Base-by-base conservation (phyloP, 2,888 invertebrate genomes). In the Tenodera sinensis region DNA sequence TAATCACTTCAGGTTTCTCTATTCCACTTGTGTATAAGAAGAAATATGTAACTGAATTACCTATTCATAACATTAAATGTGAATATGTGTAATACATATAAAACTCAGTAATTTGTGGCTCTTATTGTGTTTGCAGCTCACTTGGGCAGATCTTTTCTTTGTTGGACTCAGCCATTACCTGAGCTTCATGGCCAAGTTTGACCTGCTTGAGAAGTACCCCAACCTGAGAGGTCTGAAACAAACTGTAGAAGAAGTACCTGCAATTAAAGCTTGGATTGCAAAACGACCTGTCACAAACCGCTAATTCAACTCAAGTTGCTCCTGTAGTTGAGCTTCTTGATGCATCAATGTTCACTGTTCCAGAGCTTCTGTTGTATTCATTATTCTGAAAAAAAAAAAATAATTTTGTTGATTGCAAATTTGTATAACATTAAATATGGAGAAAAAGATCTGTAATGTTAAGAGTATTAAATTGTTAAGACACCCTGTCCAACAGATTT, bases 111-210 rank as follows among this genome's bases (percentile, higher is more conserved):
- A 20, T 88, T n/a, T 30, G 25, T 8, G 85, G 8, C 84, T 84
- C 90, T 4, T 30, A 4, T 90, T 90, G 20, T 30, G 90, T 90
- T 91, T 93, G 90, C 91, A 95, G 95, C 93, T 96, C 28, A 95
- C 95, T 47, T 96, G 96, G 96, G 96, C 96, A 88, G 96, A 96
- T 92, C 91, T 96, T 25, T 94, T 94, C 90, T 95, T 96, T 91
- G 95, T 95, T 88, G 95, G 94, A 89, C 93, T 95, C 91, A 93
- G 95, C 91, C 95, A 95, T 91, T 95, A 95, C 92, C 92, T 96
- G 91, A 95, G 95, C 92, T 94, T 93, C 91, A 93, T 94, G 15
- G 94, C 93, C 81, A 91, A 90, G 90, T 94, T 95, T 91, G 94
- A 95, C 91, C 92, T 96, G 83, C 92, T 95, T 89, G 95, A 95